These are phyloP conservation scores for Silurus glanis DNA, from an alignment of 2,113 vertebrate genomes.

Conservation along the genomic window DNA sequence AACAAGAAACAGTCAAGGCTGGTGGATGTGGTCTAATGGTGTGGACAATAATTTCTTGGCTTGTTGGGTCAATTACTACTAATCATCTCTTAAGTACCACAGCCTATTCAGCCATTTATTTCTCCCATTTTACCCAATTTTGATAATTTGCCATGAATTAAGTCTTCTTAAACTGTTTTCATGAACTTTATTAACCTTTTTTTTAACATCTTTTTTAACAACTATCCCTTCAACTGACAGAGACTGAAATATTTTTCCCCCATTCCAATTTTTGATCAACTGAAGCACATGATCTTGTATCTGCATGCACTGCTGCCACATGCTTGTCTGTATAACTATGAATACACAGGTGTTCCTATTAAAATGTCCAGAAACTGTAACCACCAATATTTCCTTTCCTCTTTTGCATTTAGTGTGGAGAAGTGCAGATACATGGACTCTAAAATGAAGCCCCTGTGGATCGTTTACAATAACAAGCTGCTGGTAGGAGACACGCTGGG, in stretches of 20 bases:
- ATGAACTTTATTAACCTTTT: background rate
- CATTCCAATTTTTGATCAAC: background rate
- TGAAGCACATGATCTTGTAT: background rate
- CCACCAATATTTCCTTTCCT: background rate
- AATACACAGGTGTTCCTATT: background rate
- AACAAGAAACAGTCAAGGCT: background rate
- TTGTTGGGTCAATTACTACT: background rate
- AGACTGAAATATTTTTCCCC: background rate
- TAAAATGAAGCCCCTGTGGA: constrained; percentile 98
- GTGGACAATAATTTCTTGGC: background rate
- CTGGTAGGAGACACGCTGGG: constrained; percentile 86
- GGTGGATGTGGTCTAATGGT: background rate
- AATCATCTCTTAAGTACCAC: background rate
- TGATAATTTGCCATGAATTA: background rate
- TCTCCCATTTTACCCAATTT: background rate
- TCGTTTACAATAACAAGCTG: constrained; percentile 94
- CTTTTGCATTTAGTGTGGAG: constrained; percentile 79
- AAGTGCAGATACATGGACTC: constrained; percentile 98
- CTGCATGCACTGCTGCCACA: background rate
- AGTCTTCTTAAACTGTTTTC: background rate
- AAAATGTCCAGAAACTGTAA: background rate
- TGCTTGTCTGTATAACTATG: background rate
- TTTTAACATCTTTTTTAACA: background rate
- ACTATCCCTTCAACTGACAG: background rate
- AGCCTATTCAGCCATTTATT: background rate